Evolutionary conservation across 2,888 invertebrate species (phyloP).

Genomic region (Agrochola macilenta): DNA sequence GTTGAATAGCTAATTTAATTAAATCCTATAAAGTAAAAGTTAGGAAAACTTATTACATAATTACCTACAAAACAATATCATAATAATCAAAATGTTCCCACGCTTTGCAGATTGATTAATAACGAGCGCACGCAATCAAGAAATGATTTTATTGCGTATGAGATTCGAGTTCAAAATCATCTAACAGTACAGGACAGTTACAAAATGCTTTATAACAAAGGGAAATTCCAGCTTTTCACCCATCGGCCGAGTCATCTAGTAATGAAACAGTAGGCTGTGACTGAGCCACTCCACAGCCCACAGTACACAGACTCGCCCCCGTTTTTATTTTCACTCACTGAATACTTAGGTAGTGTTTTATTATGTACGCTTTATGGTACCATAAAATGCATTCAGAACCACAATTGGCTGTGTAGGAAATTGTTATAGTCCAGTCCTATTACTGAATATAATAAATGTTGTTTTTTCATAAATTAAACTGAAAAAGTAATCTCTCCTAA

Average conservation of each 20-base stretch:
- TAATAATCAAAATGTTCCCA: conserved; percentile 12
- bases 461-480: conserved; percentile 2
- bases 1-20: not conserved
- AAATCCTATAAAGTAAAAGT: not conserved
- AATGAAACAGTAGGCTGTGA: conserved; percentile 81
- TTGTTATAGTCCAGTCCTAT: conserved; percentile 36
- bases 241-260: conserved; percentile 83
- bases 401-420: conserved; percentile 67
- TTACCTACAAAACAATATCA: not conserved
- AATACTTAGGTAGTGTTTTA: conserved; percentile 75
- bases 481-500: not conserved
- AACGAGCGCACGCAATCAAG: conserved; percentile 41
- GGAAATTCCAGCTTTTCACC: conserved; percentile 79
- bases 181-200: conserved; percentile 64
- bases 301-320: conserved; percentile 70
- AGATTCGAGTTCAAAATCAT: conserved; percentile 61
- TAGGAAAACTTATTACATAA: not conserved
- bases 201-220: conserved; percentile 82
- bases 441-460: conserved; percentile 17
- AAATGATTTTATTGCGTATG: conserved; percentile 55
- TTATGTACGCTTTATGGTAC: conserved; percentile 72
- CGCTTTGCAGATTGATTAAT: conserved; percentile 40
- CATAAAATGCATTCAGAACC: conserved; percentile 73
- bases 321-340: conserved; percentile 80
- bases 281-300: conserved; percentile 70